A percentile compares a stretch with the other conserved stretches of the same genome.
phyloP scores from a whole-genome alignment of 92 coral and sea anemone genomes.

The Palythoa caribaeorum region DNA sequence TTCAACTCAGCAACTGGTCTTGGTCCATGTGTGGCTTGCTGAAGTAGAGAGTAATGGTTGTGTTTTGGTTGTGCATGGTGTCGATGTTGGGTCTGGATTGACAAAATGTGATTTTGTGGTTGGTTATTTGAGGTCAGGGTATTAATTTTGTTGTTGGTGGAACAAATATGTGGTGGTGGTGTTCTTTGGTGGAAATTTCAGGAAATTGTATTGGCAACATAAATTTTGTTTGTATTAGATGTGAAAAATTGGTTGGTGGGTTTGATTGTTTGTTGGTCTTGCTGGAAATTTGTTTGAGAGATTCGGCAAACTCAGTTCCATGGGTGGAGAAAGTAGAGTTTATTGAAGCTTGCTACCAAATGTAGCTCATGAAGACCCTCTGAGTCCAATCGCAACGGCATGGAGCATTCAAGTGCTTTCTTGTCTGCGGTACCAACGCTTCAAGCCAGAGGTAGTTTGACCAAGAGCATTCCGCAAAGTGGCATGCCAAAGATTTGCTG shows the following conservation, averaged over 20 bases:
- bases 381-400: slow-evolving; percentile 25
- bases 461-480: slow-evolving; percentile 39
- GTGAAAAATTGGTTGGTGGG: not conserved
- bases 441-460: slow-evolving; percentile 32
- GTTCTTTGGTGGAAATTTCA: not conserved
- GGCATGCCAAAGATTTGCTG: slow-evolving; percentile 39
- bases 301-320: not conserved
- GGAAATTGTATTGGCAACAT: not conserved
- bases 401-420: slow-evolving; percentile 51
- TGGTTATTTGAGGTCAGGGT: not conserved
- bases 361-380: slow-evolving; percentile 26
- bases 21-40: slow-evolving; percentile 37
- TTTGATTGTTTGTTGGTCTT: slow-evolving; percentile 9
- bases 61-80: slow-evolving; percentile 46
- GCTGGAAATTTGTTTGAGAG: too few species aligned
- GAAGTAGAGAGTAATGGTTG: slow-evolving; percentile 63
- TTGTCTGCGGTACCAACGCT: slow-evolving; percentile 27
- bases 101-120: not conserved
- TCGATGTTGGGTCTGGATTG: not conserved
- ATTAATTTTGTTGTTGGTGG: too few species aligned
- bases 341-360: slow-evolving; percentile 29
- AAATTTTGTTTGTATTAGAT: slow-evolving; percentile 18
- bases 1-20: slow-evolving; percentile 33
- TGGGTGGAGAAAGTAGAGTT: not conserved
- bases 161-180: not conserved